Percentiles rank a stretch among this genome's conserved stretches.
These are phyloP conservation scores for Galeruca laticollis DNA, from an alignment of 2,888 invertebrate species.

Conservation along the genomic window DNA sequence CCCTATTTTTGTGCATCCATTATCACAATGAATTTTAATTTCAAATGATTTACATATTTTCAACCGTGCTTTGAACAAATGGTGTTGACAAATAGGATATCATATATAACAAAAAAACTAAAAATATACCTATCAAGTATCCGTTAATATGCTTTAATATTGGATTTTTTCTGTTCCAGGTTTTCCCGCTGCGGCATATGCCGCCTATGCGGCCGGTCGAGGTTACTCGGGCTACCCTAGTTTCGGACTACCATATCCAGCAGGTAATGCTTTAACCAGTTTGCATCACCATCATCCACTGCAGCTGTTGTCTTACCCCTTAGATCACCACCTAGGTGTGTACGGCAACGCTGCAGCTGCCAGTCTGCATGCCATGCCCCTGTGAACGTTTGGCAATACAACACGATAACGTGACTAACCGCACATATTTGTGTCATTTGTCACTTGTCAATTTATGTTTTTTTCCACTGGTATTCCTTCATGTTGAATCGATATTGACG, in stretches of 20 bases:
- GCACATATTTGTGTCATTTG: conserved; percentile 10
- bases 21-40: no score
- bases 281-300: conserved; percentile 71
- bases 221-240: conserved; percentile 98
- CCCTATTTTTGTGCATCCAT: no score
- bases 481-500: neutral
- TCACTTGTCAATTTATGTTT: conserved; percentile 13
- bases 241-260: conserved; percentile 97
- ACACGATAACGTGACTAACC: conserved; percentile 28
- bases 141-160: neutral
- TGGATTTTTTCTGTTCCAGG: conserved; percentile 72
- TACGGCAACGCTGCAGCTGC: conserved; percentile 68
- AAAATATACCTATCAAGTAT: no score
- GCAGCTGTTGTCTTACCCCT: conserved; percentile 76
- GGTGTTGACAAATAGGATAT: no score
- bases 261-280: conserved; percentile 93
- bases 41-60: no score
- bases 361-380: conserved; percentile 83
- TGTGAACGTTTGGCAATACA: conserved; percentile 72
- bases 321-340: conserved; percentile 72
- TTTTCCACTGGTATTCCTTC: neutral
- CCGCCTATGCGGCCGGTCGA: conserved; percentile 96
- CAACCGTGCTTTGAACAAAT: no score
- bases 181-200: conserved; percentile 95
- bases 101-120: no score